Evolutionary conservation across 37 sponge, comb jelly and placozoan species (phyloP).

Genomic region (Chondrilla cf. caribensis): DNA sequence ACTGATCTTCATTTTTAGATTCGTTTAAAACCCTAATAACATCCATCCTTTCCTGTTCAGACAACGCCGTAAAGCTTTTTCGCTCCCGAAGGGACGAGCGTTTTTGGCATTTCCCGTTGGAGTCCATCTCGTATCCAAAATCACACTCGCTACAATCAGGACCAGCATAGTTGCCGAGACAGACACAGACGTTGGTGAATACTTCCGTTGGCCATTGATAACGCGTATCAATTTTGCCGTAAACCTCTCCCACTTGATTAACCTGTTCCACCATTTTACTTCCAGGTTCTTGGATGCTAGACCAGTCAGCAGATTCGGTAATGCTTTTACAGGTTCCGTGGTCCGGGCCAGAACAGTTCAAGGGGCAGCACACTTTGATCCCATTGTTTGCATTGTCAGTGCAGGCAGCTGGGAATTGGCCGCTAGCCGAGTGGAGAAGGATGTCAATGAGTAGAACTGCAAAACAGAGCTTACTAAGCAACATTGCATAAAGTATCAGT

Average conservation of each 20-base stretch:
- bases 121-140: neutral
- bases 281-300: too few relatives aligned
- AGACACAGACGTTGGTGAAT: neutral
- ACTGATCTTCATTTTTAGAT: neutral
- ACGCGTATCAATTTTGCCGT: neutral
- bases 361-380: neutral
- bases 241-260: neutral
- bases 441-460: too few relatives aligned
- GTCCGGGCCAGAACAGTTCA: neutral
- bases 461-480: too few relatives aligned
- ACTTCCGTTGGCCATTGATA: conserved; percentile 1
- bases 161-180: neutral
- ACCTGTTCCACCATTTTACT: neutral
- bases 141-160: conserved; percentile 2
- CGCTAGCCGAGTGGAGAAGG: neutral
- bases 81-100: neutral
- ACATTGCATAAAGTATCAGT: too few relatives aligned
- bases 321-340: neutral
- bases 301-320: neutral
- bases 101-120: neutral
- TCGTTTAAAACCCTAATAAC: neutral
- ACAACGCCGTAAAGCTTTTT: neutral
- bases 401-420: neutral
- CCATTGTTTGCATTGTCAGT: neutral
- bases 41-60: neutral